phyloP scores from a whole-genome alignment of 2,888 invertebrate genomes.

The Graphium colonna region DNA sequence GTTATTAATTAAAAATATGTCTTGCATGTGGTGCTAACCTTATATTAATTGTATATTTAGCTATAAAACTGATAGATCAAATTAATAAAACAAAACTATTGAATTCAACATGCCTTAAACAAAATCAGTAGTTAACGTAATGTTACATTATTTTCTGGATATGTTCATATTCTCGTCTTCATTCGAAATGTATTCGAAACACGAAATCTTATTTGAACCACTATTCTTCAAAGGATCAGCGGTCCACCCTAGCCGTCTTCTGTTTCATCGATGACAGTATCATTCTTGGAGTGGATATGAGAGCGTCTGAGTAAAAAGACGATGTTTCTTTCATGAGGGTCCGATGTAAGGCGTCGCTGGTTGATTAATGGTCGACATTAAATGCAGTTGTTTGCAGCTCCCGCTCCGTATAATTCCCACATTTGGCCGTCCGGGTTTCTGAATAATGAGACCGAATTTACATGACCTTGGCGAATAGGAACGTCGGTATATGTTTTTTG shows the following conservation, averaged over 20 bases:
- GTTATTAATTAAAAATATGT: no score
- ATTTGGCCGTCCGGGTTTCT: slow-evolving; percentile 56
- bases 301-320: slow-evolving; percentile 41
- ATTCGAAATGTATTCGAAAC: no score
- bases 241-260: slow-evolving; percentile 29
- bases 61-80: no score
- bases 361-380: slow-evolving; percentile 55
- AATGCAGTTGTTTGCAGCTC: slow-evolving; percentile 67
- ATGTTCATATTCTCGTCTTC: no score
- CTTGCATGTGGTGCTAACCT: no score
- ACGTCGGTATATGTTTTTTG: slow-evolving; percentile 4
- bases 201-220: no score
- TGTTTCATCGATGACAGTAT: slow-evolving; percentile 61
- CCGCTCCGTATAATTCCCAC: slow-evolving; percentile 55
- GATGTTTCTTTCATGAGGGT: slow-evolving; percentile 57
- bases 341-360: slow-evolving; percentile 39
- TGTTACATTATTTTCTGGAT: no score
- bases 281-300: slow-evolving; percentile 47
- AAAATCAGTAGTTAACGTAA: no score
- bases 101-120: no score
- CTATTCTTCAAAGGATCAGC: no score
- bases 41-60: no score
- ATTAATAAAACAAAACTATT: no score
- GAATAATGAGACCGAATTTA: slow-evolving; percentile 42
- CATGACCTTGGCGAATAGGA: slow-evolving; percentile 42